Conservation (phyloP, 2,797 vertebrate species). For the Botia kubotai region DNA sequence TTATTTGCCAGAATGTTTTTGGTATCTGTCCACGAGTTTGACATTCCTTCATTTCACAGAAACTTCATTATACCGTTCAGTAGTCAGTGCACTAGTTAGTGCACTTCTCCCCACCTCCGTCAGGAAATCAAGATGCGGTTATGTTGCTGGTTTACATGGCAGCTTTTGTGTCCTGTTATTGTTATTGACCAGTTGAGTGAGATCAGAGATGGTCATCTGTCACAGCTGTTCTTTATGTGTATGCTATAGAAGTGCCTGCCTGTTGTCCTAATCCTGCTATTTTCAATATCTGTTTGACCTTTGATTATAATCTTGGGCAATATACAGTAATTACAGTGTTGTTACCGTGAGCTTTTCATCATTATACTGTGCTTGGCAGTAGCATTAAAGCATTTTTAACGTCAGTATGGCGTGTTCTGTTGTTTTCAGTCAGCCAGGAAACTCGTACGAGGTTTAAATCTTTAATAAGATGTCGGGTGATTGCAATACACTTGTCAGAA, state of each 20-base stretch:
- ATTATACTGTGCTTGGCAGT: conserved; percentile 59
- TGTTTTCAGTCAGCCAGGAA: neutral
- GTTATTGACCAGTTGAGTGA: conserved; percentile 19
- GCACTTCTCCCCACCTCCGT: conserved; percentile 2
- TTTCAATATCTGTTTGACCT: conserved; percentile 16
- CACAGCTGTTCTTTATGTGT: conserved; percentile 38
- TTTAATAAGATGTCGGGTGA: conserved; percentile 50
- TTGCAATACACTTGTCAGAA: conserved; percentile 61
- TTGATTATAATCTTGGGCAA: conserved; percentile 36
- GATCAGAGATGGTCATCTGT: neutral
- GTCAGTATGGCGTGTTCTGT: neutral
- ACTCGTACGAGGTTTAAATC: conserved; percentile 37
- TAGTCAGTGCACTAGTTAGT: conserved; percentile 18
- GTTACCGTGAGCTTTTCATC: conserved; percentile 55
- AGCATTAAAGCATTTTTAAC: conserved; percentile 61
- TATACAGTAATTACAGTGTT: conserved; percentile 47
- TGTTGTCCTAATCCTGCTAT: conserved; percentile 40
- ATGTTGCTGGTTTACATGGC: conserved; percentile 42
- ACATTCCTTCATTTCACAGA: conserved; percentile 49
- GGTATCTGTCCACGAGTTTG: conserved; percentile 44
- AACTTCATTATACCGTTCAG: conserved; percentile 24
- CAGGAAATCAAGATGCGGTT: conserved; percentile 17
- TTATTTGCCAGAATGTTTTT: conserved; percentile 76
- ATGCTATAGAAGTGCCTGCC: conserved; percentile 63
- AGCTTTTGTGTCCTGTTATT: conserved; percentile 2